Conservation (phyloP, 1,140 invertebrate genomes). For the Drosophila triauraria region DNA sequence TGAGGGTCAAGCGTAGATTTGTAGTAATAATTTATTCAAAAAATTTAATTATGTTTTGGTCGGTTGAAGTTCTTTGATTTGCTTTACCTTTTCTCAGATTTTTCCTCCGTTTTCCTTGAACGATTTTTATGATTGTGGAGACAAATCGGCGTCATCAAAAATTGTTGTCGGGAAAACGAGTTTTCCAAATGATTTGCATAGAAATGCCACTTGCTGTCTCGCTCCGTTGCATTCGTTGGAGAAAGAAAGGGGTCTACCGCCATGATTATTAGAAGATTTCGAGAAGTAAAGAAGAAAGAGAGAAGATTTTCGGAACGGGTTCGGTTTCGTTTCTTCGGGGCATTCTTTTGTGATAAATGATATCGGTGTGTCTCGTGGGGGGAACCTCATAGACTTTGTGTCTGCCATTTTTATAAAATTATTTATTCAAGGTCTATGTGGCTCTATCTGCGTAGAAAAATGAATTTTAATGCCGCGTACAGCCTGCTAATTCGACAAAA, state of each 20-base stretch:
- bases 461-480: slow-evolving; percentile 11
- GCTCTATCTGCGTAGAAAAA: slow-evolving; percentile 6
- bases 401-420: slow-evolving; percentile 17
- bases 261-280: slow-evolving; percentile 36
- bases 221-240: slow-evolving; percentile 25
- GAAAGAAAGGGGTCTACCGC: slow-evolving; percentile 24
- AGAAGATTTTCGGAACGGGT: slow-evolving; percentile 21
- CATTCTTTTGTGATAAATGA: slow-evolving; percentile 56
- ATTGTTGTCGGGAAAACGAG: slow-evolving; percentile 57
- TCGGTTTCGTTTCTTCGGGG: slow-evolving; percentile 25
- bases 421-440: slow-evolving; percentile 1
- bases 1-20: slow-evolving; percentile 56
- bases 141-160: slow-evolving; percentile 82
- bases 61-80: slow-evolving; percentile 56
- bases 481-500: slow-evolving; percentile 45
- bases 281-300: slow-evolving; percentile 1
- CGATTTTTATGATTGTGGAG: slow-evolving; percentile 75
- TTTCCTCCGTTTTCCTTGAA: slow-evolving; percentile 33
- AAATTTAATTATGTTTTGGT: slow-evolving; percentile 73
- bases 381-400: slow-evolving; percentile 53
- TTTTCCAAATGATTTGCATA: slow-evolving; percentile 68
- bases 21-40: slow-evolving; percentile 79
- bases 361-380: slow-evolving; percentile 20
- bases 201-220: slow-evolving; percentile 64
- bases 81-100: slow-evolving; percentile 23